A percentile compares a stretch with the other conserved stretches of the same genome.
Conservation (phyloP, 2,113 vertebrate genomes). For the Elephantulus edwardii region DNA sequence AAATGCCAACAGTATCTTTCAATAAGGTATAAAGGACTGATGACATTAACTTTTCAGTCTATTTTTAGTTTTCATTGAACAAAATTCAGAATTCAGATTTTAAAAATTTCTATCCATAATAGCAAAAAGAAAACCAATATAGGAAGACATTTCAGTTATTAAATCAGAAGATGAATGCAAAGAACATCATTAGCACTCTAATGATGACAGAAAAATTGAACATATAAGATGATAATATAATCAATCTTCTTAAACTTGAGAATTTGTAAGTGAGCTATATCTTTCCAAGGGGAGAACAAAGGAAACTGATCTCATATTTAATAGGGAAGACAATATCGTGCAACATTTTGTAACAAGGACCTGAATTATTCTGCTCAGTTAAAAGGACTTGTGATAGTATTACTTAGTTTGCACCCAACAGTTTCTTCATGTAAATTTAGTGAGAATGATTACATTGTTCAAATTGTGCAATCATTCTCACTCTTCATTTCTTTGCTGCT, state of each 20-base stretch:
- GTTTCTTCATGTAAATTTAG: too few species aligned
- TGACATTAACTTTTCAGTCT: not conserved
- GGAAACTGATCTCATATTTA: not conserved
- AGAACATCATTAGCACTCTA: not conserved
- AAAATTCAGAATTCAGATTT: not conserved
- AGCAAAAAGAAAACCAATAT: not conserved
- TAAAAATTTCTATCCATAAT: not conserved
- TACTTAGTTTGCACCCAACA: not conserved
- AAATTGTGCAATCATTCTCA: not conserved
- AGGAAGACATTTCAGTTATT: not conserved
- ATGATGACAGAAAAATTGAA: not conserved
- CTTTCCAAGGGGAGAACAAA: slow-evolving; percentile 22
- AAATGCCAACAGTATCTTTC: not conserved
- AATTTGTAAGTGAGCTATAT: not conserved
- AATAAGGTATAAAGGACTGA: not conserved
- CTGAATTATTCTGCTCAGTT: not conserved
- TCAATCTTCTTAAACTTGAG: not conserved
- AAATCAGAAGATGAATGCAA: not conserved
- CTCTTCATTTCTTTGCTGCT: too few species aligned
- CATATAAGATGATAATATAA: not conserved
- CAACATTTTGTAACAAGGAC: not conserved
- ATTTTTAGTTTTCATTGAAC: not conserved
- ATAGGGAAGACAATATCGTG: not conserved
- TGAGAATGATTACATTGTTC: not conserved
- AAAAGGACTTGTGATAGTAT: not conserved